Evolutionary conservation across 2,113 vertebrate genomes (phyloP), one percentile per base, ranked within the genome.

Genomic region (Melanerpes aurifrons): DNA sequence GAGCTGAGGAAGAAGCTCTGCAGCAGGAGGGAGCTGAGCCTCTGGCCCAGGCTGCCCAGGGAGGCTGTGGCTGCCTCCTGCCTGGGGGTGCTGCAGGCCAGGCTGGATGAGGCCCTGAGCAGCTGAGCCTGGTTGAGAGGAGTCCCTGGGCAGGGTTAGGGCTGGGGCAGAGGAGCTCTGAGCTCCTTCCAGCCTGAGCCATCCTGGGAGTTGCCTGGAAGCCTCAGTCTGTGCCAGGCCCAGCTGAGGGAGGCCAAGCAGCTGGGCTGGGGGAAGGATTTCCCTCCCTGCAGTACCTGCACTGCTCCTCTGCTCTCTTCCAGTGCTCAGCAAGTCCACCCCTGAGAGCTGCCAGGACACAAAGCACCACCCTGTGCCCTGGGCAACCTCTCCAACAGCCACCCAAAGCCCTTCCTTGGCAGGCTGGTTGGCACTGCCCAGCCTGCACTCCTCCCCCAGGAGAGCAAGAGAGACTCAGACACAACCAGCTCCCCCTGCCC

Each of bases 171-270:
- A 12, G 10, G 22, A 53, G 22, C 50, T 53, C 50, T 53, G 50
- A 53, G 22, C 10, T 53, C 50, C 50, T 53, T 13, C 50, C 50
- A 53, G 50, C 50, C 50, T 53, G 22, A 53, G 50, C 50, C 50
- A 24, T 25, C 7, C 50, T 53, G 12, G 50, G 50, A 43, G 62
- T 56, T 71, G 70, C 75, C 91, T 88, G 68, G 45, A 73, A 85
- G 56, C 56, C 74, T 43, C 22, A 81, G 66, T 10, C 61, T 91
- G 64, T 53, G 50, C 81, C 48, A 93, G 90, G 77, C 54, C 72
- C 87, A 54, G 80, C 61, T 67, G 47, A 86, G 92, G 61, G 72
- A 91, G 82, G 82, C 32, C 74, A 85, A 90, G 15, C 61, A 93
- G 63, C 40, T 0, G 62, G 21, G 25, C 28, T 47, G 37, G 20